These are phyloP conservation scores for Hesperophylax magnus DNA, from an alignment of 1,140 invertebrate genomes.

Conservation along the genomic window DNA sequence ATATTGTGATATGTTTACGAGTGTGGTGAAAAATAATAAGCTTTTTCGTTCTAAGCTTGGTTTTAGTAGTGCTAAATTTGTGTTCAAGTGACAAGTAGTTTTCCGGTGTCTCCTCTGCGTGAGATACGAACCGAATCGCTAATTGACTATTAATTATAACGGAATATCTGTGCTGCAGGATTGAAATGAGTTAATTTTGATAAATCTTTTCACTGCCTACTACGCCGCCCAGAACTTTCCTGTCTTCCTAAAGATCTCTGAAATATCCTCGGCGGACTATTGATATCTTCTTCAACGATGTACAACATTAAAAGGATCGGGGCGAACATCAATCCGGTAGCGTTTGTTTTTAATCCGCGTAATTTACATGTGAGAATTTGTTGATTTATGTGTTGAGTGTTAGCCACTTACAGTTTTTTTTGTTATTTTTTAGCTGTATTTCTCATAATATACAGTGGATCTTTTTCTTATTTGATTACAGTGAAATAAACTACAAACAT, in stretches of 20 bases:
- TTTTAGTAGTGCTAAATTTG: constrained; percentile 1
- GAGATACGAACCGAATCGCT: neutral
- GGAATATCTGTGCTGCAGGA: neutral
- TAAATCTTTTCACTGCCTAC: constrained; percentile 2
- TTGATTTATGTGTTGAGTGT: neutral
- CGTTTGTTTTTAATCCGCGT: constrained; percentile 45
- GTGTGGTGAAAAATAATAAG: too few species aligned
- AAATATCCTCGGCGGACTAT: neutral
- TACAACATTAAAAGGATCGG: constrained; percentile 49
- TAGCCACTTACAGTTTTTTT: too few species aligned
- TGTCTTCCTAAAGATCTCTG: neutral
- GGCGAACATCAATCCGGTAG: constrained; percentile 27
- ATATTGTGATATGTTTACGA: neutral
- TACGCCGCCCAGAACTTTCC: constrained; percentile 4
- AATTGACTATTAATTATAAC: constrained; percentile 32
- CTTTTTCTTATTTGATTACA: too few species aligned
- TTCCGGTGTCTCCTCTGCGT: neutral
- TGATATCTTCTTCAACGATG: constrained; percentile 32
- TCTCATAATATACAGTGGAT: too few species aligned
- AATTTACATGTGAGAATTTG: constrained; percentile 49
- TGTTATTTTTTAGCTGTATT: too few species aligned
- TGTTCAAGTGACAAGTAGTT: neutral
- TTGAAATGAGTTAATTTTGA: constrained; percentile 22
- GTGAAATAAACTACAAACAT: too few species aligned
- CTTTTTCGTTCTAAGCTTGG: too few species aligned